A percentile compares a stretch with the other conserved stretches of the same genome.
phyloP scores from a whole-genome alignment of 2,888 invertebrate genomes.

The Drosophila tanythrix region DNA sequence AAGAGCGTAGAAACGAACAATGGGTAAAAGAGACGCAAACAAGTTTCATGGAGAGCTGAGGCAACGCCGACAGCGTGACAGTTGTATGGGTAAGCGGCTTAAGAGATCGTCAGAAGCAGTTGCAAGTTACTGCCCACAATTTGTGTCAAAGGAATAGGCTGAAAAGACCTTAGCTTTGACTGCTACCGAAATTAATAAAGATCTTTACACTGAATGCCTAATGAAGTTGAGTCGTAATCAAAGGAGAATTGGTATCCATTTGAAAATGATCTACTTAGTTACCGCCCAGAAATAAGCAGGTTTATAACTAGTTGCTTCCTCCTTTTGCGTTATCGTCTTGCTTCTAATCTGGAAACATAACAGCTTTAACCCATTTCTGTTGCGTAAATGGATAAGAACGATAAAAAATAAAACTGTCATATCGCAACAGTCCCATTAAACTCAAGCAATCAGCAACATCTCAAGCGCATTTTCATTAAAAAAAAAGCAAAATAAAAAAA shows the following conservation, averaged over 20 bases:
- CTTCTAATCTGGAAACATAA: slow-evolving; percentile 16
- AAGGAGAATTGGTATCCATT: slow-evolving; percentile 40
- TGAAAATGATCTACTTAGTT: slow-evolving; percentile 31
- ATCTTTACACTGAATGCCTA: slow-evolving; percentile 46
- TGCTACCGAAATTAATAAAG: slow-evolving; percentile 69
- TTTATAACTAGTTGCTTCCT: neutral
- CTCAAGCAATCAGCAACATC: slow-evolving; percentile 22
- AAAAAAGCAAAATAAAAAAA: slow-evolving; percentile 5
- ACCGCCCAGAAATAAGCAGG: slow-evolving; percentile 55
- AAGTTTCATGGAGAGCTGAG: slow-evolving; percentile 53
- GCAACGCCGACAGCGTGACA: slow-evolving; percentile 59
- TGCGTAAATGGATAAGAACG: slow-evolving; percentile 28
- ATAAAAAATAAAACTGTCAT: slow-evolving; percentile 25
- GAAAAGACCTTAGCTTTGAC: slow-evolving; percentile 22
- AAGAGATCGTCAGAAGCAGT: slow-evolving; percentile 47
- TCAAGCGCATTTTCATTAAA: slow-evolving; percentile 25
- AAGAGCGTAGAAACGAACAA: slow-evolving; percentile 61
- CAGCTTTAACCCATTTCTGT: slow-evolving; percentile 14
- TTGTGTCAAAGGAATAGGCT: slow-evolving; percentile 29
- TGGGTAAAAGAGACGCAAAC: slow-evolving; percentile 66
- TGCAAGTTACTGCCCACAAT: slow-evolving; percentile 27
- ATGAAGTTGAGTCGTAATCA: slow-evolving; percentile 63
- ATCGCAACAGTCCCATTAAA: slow-evolving; percentile 26
- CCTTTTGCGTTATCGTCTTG: neutral
- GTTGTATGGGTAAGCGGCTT: slow-evolving; percentile 76